phyloP scores from a whole-genome alignment of 1,140 invertebrate genomes.

The Monomorium pharaonis region DNA sequence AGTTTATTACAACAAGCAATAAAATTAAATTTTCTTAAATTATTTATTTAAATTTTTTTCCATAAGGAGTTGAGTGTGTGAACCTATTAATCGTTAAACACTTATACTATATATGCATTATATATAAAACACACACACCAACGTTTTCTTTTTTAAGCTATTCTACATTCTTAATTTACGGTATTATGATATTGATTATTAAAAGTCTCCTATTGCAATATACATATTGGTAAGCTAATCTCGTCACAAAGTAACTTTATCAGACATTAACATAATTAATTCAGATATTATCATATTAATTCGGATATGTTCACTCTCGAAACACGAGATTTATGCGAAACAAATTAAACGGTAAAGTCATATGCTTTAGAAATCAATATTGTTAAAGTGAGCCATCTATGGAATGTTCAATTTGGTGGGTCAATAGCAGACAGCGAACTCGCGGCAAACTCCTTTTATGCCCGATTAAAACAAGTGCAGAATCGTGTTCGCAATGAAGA shows the following conservation, averaged over 20 bases:
- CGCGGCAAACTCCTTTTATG: conserved; percentile 56
- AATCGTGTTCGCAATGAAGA: conserved; percentile 70
- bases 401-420: conserved; percentile 60
- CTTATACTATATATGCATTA: too few species aligned
- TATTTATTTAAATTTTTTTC: too few species aligned
- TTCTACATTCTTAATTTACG: not conserved
- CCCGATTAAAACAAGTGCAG: conserved; percentile 78
- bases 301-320: not conserved
- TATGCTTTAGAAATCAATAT: conserved; percentile 31
- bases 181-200: not conserved
- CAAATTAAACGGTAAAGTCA: conserved; percentile 25
- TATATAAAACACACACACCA: too few species aligned
- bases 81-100: too few species aligned
- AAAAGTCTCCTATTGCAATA: not conserved
- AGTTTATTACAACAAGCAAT: too few species aligned
- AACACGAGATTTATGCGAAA: not conserved
- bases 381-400: not conserved
- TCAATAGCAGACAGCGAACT: conserved; percentile 35
- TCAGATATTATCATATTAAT: not conserved
- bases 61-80: too few species aligned
- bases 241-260: not conserved
- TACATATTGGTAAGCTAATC: not conserved
- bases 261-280: conserved; percentile 16
- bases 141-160: not conserved
- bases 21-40: too few species aligned